Evolutionary conservation across 2,113 vertebrate genomes (phyloP).

Genomic region (Mus musculus): GRCm39 chr11:42845001-42845500

Average conservation of each 20-base stretch:
- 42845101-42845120: conserved; percentile 59
- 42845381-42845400: not conserved
- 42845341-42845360: not conserved
- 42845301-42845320: not conserved
- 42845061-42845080: conserved; percentile 63
- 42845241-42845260: not conserved
- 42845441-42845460: not conserved
- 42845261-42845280: conserved; percentile 16
- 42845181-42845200: not conserved
- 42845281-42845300: not conserved
- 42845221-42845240: conserved; percentile 21
- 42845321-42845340: conserved; percentile 8
- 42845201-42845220: conserved; percentile 1
- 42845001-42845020: conserved; percentile 60
- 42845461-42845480: not conserved
- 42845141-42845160: conserved; percentile 47
- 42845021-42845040: conserved; percentile 68
- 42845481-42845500: not conserved
- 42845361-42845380: not conserved
- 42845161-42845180: conserved; percentile 25
- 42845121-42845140: conserved; percentile 73
- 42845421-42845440: not conserved
- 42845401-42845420: not conserved
- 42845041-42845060: conserved; percentile 74
- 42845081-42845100: conserved; percentile 72